Conservation (phyloP, 2,113 vertebrate genomes). For the Burhinus bistriatus region DNA sequence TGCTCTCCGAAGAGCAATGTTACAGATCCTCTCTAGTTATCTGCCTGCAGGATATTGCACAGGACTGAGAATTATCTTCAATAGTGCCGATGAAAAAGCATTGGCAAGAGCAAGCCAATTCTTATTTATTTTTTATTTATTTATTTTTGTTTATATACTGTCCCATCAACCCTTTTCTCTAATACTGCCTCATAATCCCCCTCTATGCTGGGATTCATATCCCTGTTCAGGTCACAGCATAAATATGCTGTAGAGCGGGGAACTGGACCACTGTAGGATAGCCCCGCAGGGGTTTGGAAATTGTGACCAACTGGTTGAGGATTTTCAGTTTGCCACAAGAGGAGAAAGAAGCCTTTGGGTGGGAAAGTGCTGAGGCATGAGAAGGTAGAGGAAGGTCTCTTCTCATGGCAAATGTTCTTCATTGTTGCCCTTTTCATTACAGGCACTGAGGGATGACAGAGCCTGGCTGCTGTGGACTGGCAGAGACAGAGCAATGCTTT, state of each 20-base stretch:
- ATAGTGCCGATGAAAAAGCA: not conserved
- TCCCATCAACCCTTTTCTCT: fast-evolving
- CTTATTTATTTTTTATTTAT: too few species aligned
- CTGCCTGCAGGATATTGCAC: not conserved
- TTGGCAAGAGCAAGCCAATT: not conserved
- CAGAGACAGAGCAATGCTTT: not conserved
- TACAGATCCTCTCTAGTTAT: not conserved
- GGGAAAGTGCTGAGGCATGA: not conserved
- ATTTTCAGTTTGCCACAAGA: not conserved
- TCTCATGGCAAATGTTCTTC: not conserved
- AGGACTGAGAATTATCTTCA: not conserved
- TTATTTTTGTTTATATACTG: not conserved
- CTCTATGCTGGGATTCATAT: not conserved
- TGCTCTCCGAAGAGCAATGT: not conserved
- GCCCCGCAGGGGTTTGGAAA: fast-evolving
- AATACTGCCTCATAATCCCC: not conserved
- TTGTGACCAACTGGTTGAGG: not conserved
- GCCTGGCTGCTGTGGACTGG: not conserved
- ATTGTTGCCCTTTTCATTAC: not conserved
- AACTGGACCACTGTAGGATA: fast-evolving
- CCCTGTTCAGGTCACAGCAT: not conserved
- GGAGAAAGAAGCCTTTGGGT: not conserved
- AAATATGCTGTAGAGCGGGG: not conserved
- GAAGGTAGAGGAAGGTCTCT: not conserved
- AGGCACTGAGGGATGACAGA: not conserved